These are phyloP conservation scores for Dryobotodes eremita DNA, from an alignment of 2,888 invertebrate species.

Conservation along the genomic window DNA sequence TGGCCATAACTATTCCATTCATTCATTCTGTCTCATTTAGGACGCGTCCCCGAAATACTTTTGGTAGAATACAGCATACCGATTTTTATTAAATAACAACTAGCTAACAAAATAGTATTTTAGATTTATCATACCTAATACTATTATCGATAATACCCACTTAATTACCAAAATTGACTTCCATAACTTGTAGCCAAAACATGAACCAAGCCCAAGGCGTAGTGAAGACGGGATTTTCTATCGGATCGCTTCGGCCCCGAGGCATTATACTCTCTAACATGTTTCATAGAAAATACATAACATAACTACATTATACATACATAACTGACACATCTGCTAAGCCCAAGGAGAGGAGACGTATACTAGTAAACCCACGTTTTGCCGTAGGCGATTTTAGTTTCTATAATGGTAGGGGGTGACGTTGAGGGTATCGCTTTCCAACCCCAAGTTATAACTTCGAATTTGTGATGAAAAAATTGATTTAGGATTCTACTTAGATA, in stretches of 20 bases:
- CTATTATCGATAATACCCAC: slow-evolving; percentile 10
- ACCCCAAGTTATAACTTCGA: slow-evolving; percentile 27
- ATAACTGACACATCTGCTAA: slow-evolving; percentile 45
- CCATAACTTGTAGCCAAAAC: slow-evolving; percentile 34
- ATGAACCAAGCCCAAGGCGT: slow-evolving; percentile 5
- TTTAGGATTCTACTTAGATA: neutral
- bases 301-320: slow-evolving; percentile 20
- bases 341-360: slow-evolving; percentile 34
- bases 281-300: slow-evolving; percentile 54
- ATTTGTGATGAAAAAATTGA: slow-evolving; percentile 13
- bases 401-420: slow-evolving; percentile 41
- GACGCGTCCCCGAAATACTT: neutral
- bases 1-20: neutral
- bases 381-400: slow-evolving; percentile 48
- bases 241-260: slow-evolving; percentile 27
- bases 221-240: slow-evolving; percentile 36
- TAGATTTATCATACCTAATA: neutral
- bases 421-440: slow-evolving; percentile 34
- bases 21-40: neutral
- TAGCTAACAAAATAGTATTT: neutral
- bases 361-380: slow-evolving; percentile 32
- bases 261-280: slow-evolving; percentile 44
- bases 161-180: slow-evolving; percentile 46
- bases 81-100: neutral
- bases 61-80: neutral